Evolutionary conservation across 37 sponge, comb jelly and placozoan genomes (phyloP).

Genomic region (Ianthella basta): DNA sequence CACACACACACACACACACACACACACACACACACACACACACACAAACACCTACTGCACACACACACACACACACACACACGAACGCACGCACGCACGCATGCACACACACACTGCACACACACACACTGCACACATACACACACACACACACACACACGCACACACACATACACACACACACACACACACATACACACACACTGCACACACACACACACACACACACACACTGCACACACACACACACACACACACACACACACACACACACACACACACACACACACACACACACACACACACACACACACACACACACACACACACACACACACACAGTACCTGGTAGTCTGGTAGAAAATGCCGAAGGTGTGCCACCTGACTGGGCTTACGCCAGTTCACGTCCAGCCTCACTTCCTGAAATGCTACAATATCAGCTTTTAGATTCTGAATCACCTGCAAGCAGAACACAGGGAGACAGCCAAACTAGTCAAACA

Average conservation of each 20-base stretch:
- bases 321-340: not conserved
- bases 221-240: conserved; percentile 1
- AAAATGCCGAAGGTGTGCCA: conserved; percentile 28
- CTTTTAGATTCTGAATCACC: not conserved
- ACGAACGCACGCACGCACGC: not conserved
- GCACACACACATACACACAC: conserved; percentile 6
- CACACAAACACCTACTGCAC: no score
- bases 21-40: not conserved
- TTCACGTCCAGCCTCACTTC: conserved; percentile 70
- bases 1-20: not conserved
- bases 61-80: not conserved
- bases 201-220: no score
- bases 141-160: conserved; percentile 8
- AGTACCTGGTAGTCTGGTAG: conserved; percentile 57
- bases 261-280: not conserved
- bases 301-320: not conserved
- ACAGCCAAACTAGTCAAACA: no score
- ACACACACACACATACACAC: no score
- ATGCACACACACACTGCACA: not conserved
- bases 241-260: not conserved
- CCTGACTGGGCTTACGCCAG: conserved; percentile 38
- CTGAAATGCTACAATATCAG: conserved; percentile 78
- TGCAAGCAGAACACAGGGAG: not conserved
- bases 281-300: not conserved
- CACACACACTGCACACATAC: not conserved